Evolutionary conservation across 2,888 invertebrate genomes (phyloP).

Genomic region (Biston stratarius): DNA sequence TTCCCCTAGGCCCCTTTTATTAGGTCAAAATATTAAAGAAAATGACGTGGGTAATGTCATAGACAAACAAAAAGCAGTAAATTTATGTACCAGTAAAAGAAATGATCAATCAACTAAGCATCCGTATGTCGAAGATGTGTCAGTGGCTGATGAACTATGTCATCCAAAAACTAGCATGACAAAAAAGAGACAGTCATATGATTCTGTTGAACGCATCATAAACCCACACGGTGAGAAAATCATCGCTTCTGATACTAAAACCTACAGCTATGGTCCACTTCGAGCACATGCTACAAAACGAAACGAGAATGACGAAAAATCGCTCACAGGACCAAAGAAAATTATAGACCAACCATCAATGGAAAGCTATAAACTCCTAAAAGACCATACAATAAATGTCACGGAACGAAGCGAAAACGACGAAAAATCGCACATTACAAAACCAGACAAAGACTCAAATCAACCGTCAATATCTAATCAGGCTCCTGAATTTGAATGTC

Average conservation of each 20-base stretch:
- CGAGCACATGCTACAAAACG: not conserved
- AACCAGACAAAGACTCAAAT: too few relatives aligned
- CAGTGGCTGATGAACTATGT: too few relatives aligned
- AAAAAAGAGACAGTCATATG: not conserved
- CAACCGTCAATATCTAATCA: not conserved
- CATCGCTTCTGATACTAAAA: not conserved
- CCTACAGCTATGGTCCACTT: not conserved
- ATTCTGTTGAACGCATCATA: constrained; percentile 35
- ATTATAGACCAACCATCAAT: not conserved
- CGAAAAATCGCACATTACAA: too few relatives aligned
- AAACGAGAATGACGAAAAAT: not conserved
- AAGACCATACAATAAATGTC: not conserved
- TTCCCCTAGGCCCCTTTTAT: not conserved
- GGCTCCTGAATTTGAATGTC: not conserved
- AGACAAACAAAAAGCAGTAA: not conserved
- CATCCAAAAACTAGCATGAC: not conserved
- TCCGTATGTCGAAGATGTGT: too few relatives aligned
- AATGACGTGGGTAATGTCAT: too few relatives aligned
- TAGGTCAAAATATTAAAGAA: not conserved
- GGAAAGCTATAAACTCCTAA: too few relatives aligned
- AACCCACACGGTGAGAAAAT: constrained; percentile 43
- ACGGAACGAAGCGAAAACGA: not conserved
- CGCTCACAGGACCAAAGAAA: not conserved
- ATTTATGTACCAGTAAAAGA: not conserved
- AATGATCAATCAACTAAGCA: not conserved